Evolutionary conservation across 2,888 invertebrate genomes (phyloP), one percentile per base, ranked within the genome.

Genomic region (Xiphydria camelus): DNA sequence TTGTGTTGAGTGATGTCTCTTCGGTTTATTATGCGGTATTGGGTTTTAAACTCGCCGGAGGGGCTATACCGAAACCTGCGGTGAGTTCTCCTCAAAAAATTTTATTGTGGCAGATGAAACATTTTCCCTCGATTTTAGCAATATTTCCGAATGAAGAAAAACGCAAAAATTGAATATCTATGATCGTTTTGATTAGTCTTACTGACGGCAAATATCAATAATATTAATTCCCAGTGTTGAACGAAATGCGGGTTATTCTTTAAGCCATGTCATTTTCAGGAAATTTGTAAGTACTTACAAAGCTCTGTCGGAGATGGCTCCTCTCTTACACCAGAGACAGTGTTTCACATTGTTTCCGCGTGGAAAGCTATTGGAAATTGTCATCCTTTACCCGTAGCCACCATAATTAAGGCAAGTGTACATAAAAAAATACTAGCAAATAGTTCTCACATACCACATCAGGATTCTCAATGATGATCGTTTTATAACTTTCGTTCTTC

Each of bases 11-110:
- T 55, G 89, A 91, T 68, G 65, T 88, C 33, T 76, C 83, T 41
- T 76, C 83, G 3, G 74, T 88, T 20, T 88, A 91, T 70, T 88
- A 88, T 78, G 85, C 89, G 2, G 80, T 87, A 1, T 79, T 85
- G 41, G 94, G 92, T 34, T 81, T 87, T 43, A 84, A 83, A 57
- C 76, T 86, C 33, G 77, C 91, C 1, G 85, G 83, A 59, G 81
- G 82, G 55, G 73, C 81, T 9, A 71, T 87, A 47, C 82, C 78
- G 34, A 79, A 75, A 47, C 66, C 55, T 51, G 83, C 67, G 80
- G 85, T 78, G 75, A 83, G 75, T 68, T 41, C 26, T 35, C n/a
- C n/a, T n/a, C 4, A 15, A 4, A 19, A 10, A 22, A 26, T 37
- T 37, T 7, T 19, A 39, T 34, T 31, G 3, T 19, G 22, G 41